These are phyloP conservation scores for Melanerpes formicivorus DNA, from an alignment of 2,113 vertebrate species.

Conservation along the genomic window DNA sequence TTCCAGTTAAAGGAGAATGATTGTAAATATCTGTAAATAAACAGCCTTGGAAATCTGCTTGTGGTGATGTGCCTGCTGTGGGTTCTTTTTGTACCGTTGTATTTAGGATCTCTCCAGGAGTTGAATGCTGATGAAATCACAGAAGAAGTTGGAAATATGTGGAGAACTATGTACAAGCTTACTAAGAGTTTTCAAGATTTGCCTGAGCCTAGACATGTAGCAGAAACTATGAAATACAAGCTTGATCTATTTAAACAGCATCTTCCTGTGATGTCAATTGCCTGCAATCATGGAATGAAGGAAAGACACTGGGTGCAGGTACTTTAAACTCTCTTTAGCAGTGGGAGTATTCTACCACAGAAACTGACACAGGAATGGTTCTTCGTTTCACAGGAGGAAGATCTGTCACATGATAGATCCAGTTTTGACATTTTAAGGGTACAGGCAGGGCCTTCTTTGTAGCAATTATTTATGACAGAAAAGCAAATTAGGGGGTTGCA, in stretches of 20 bases:
- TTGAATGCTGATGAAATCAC: conserved; percentile 84
- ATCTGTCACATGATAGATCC: neutral
- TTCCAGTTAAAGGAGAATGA: neutral
- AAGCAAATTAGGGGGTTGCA: neutral
- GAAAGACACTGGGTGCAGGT: conserved; percentile 90
- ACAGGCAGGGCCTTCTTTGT: neutral
- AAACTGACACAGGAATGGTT: neutral
- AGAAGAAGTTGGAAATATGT: conserved; percentile 86
- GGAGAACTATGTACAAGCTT: conserved; percentile 86
- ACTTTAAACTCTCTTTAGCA: neutral
- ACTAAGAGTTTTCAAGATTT: conserved; percentile 79
- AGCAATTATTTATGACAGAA: neutral
- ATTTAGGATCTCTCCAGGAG: conserved; percentile 79
- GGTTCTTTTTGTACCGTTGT: neutral
- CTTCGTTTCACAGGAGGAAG: neutral
- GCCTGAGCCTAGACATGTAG: conserved; percentile 78
- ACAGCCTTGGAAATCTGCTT: neutral
- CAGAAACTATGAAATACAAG: conserved; percentile 81
- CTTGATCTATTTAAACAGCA: conserved; percentile 88
- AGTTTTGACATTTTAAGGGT: neutral
- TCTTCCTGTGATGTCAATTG: conserved; percentile 83
- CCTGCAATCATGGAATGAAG: conserved; percentile 90
- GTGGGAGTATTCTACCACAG: too few relatives aligned
- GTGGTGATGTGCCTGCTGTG: neutral
- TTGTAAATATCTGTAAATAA: neutral